These are phyloP conservation scores for Geodia barretti DNA, from an alignment of 37 sponge, comb jelly and placozoan species.

Conservation along the genomic window DNA sequence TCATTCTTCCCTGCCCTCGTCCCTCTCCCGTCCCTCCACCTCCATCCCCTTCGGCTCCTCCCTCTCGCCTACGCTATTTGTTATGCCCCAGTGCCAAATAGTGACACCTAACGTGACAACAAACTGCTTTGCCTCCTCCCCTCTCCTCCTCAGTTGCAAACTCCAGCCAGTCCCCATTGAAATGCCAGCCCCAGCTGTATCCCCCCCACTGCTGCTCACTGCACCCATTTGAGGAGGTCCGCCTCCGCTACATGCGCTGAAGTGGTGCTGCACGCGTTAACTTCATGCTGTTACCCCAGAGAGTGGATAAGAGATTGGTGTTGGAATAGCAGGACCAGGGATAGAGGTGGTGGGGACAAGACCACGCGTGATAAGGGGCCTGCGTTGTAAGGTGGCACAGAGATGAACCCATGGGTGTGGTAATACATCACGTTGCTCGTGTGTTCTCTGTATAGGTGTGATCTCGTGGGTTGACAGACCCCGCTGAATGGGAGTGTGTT, in stretches of 20 bases:
- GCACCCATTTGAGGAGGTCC: no score
- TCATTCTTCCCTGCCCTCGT: background rate
- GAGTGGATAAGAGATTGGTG: no score
- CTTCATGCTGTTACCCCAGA: no score
- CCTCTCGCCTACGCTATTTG: background rate
- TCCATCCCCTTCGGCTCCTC: background rate
- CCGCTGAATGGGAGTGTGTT: background rate
- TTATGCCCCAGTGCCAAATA: background rate
- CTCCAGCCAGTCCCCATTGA: background rate
- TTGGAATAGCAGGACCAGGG: no score
- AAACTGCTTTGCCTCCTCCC: background rate
- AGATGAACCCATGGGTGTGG: background rate
- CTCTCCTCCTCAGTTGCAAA: background rate
- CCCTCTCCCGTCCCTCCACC: background rate
- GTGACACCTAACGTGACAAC: background rate
- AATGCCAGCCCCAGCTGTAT: background rate
- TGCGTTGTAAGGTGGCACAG: background rate
- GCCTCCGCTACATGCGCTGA: no score
- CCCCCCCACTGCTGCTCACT: background rate
- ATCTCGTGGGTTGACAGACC: background rate
- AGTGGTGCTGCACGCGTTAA: no score
- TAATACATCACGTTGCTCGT: no score
- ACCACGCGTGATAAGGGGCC: no score
- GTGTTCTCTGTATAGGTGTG: background rate
- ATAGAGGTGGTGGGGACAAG: no score